phyloP scores from a whole-genome alignment of 92 coral and sea anemone species.

The Porites divaricata region DNA sequence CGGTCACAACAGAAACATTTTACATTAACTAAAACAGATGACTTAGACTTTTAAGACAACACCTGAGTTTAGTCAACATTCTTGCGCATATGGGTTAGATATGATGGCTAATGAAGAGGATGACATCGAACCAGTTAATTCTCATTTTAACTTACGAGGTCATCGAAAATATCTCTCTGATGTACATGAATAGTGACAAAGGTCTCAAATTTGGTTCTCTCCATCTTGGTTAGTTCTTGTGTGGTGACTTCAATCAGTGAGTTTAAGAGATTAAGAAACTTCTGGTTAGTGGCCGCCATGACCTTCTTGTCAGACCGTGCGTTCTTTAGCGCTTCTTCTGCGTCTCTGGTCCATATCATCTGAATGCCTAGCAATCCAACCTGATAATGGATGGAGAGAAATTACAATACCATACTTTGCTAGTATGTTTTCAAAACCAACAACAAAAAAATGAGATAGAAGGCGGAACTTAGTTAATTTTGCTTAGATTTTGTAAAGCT shows the following conservation, averaged over 20 bases:
- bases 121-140: not conserved
- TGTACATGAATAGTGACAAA: slow-evolving; percentile 93
- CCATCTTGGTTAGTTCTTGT: slow-evolving; percentile 92
- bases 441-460: no score
- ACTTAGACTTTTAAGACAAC: no score
- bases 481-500: no score
- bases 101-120: no score
- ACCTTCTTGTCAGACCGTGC: slow-evolving; percentile 90
- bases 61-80: no score
- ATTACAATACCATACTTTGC: not conserved
- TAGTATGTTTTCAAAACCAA: not conserved
- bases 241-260: slow-evolving; percentile 90
- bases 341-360: slow-evolving; percentile 96
- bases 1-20: no score
- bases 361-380: slow-evolving; percentile 91
- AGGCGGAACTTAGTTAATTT: no score
- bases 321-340: slow-evolving; percentile 88
- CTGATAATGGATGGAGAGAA: slow-evolving; percentile 21
- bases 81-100: no score
- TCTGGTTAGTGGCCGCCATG: slow-evolving; percentile 91
- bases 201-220: slow-evolving; percentile 91
- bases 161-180: slow-evolving; percentile 93
- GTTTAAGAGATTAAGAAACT: slow-evolving; percentile 87
- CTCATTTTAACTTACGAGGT: slow-evolving; percentile 54
- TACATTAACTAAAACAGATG: no score